Evolutionary conservation across 2,113 vertebrate genomes (phyloP).

Genomic region (Mastomys coucha): DNA sequence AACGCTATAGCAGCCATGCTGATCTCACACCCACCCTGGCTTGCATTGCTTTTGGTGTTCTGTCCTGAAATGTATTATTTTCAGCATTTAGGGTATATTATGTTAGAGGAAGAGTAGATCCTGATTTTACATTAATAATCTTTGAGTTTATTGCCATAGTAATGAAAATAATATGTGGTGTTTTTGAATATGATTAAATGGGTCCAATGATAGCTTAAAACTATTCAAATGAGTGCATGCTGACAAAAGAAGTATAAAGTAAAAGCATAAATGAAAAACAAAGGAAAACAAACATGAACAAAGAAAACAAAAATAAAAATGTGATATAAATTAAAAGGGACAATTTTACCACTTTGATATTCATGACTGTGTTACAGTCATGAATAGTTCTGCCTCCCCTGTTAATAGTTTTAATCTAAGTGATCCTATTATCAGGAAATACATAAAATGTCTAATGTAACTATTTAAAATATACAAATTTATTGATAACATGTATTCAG

Average conservation of each 20-base stretch:
- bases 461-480: not conserved
- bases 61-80: not conserved
- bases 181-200: not conserved
- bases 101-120: not conserved
- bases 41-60: not conserved
- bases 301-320: not conserved
- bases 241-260: not conserved
- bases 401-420: not conserved
- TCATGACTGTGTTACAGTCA: not conserved
- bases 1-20: not conserved
- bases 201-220: not conserved
- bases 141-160: not conserved
- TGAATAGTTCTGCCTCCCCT: not conserved
- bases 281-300: not conserved
- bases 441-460: not conserved
- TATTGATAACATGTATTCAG: not conserved
- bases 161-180: not conserved
- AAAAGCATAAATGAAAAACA: not conserved
- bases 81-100: not conserved
- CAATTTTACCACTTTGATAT: no score
- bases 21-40: not conserved
- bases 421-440: not conserved
- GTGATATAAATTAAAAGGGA: not conserved
- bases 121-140: not conserved
- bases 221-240: not conserved